These are phyloP conservation scores for Lasiurus cinereus DNA, from an alignment of 2,113 vertebrate genomes.

Conservation along the genomic window DNA sequence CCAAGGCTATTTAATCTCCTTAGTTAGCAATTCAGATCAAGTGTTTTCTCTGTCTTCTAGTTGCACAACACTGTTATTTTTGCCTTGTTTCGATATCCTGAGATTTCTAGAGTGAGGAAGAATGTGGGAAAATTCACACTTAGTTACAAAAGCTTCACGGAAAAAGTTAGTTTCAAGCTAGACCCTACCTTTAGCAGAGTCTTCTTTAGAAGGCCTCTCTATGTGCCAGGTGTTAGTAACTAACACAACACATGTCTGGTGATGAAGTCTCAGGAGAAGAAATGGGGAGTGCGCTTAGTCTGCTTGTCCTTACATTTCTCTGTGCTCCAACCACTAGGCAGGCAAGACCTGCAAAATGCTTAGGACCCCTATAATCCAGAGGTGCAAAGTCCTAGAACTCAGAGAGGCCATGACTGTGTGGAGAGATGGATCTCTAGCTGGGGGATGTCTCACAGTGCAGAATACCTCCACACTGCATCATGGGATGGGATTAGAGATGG, in stretches of 20 bases:
- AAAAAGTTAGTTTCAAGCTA: background rate
- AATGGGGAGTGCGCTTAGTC: background rate
- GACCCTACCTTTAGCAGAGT: constrained; percentile 16
- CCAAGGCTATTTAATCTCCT: background rate
- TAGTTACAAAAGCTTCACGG: constrained; percentile 29
- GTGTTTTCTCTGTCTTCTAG: background rate
- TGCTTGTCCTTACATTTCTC: background rate
- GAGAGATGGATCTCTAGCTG: background rate
- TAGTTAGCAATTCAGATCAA: background rate
- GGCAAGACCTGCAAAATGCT: background rate
- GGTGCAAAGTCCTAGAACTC: background rate
- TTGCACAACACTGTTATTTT: background rate
- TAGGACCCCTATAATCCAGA: background rate
- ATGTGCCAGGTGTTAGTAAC: background rate
- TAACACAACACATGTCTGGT: background rate
- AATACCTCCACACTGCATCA: background rate
- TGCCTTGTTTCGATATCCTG: constrained; percentile 18
- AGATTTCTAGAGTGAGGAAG: constrained; percentile 54
- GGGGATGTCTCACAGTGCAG: background rate
- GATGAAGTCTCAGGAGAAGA: background rate
- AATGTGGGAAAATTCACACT: constrained; percentile 20
- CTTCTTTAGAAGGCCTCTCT: background rate
- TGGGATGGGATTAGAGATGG: background rate
- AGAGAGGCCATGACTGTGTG: background rate
- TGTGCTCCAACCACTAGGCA: background rate